A percentile compares a stretch with the other conserved stretches of the same genome.
Conservation (phyloP, 2,888 invertebrate genomes). For the Scaptomyza flava region DNA sequence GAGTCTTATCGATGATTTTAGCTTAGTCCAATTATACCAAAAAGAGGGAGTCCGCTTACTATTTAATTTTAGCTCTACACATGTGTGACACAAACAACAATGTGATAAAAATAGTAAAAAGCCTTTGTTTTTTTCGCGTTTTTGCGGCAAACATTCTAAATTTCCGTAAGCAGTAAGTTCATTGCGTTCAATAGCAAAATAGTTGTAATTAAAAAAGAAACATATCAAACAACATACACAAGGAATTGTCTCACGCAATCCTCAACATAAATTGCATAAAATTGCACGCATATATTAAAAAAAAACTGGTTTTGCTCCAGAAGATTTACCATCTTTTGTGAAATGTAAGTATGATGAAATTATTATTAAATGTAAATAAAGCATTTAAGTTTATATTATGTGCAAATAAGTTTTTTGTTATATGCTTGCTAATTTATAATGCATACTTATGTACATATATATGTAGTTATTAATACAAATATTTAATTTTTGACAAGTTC, state of each 20-base stretch:
- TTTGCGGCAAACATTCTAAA: slow-evolving; percentile 38
- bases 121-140: slow-evolving; percentile 4
- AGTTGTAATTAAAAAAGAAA: neutral
- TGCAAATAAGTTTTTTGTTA: no score
- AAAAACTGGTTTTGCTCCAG: slow-evolving; percentile 35
- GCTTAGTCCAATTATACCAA: neutral
- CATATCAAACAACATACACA: neutral
- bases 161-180: slow-evolving; percentile 9
- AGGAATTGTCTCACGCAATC: slow-evolving; percentile 44
- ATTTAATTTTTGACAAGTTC: no score
- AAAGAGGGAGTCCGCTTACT: slow-evolving; percentile 13
- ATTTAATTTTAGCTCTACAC: slow-evolving; percentile 1
- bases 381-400: neutral
- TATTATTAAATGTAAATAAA: neutral
- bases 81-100: slow-evolving; percentile 25
- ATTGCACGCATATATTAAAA: slow-evolving; percentile 9
- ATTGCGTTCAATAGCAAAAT: slow-evolving; percentile 13
- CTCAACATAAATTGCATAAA: slow-evolving; percentile 36
- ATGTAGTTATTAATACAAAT: no score
- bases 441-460: neutral
- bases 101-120: slow-evolving; percentile 20
- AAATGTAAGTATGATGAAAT: slow-evolving; percentile 56
- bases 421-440: no score
- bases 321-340: slow-evolving; percentile 15
- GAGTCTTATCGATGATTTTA: slow-evolving; percentile 23